Evolutionary conservation across 1,140 invertebrate genomes (phyloP).

Genomic region (Anastatus disparis): DNA sequence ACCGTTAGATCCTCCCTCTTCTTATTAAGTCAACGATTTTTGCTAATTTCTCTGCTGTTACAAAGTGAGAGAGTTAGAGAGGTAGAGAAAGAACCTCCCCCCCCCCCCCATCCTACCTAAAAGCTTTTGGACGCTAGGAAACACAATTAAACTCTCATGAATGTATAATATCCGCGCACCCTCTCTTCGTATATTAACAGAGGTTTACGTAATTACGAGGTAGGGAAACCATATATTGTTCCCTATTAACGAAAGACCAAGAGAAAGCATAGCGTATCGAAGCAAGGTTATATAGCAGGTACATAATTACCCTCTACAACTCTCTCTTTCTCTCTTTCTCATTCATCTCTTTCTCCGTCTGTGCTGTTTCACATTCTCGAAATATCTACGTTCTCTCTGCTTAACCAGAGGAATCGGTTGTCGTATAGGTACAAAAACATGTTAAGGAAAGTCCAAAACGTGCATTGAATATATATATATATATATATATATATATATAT

Average conservation of each 20-base stretch:
- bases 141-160: constrained; percentile 34
- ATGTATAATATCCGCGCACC: constrained; percentile 26
- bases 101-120: too few relatives aligned
- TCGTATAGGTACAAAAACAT: too few relatives aligned
- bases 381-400: not conserved
- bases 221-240: constrained; percentile 35
- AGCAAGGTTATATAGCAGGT: not conserved
- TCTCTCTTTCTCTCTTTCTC: too few relatives aligned
- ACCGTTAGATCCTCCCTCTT: too few relatives aligned
- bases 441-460: constrained; percentile 9
- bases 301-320: constrained; percentile 30
- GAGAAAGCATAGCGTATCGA: not conserved
- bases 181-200: constrained; percentile 29
- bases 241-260: constrained; percentile 25
- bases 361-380: constrained; percentile 27
- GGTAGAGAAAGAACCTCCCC: too few relatives aligned
- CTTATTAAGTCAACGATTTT: too few relatives aligned
- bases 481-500: not conserved
- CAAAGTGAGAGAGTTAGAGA: too few relatives aligned
- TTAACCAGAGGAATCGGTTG: too few relatives aligned
- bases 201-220: constrained; percentile 33
- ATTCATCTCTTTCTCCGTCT: too few relatives aligned
- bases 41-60: too few relatives aligned
- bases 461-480: not conserved
- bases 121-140: too few relatives aligned